These are phyloP conservation scores for Ceramica pisi DNA, from an alignment of 2,888 invertebrate genomes.

Conservation along the genomic window DNA sequence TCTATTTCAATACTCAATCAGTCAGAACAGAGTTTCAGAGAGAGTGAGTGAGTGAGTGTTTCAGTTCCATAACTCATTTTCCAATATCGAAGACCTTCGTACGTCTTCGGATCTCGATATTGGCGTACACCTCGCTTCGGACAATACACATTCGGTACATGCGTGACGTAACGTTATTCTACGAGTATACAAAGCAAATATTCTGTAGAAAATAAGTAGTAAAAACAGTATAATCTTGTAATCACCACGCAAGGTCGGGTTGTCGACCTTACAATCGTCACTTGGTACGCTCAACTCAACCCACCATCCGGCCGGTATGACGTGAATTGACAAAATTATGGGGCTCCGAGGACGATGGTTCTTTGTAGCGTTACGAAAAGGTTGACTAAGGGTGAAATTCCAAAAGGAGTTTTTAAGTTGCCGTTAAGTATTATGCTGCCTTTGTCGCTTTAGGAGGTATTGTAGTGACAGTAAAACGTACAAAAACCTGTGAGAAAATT, in stretches of 20 bases:
- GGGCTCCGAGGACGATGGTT: not conserved
- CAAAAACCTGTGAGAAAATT: not conserved
- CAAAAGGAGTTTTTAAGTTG: not conserved
- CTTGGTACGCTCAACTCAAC: constrained; percentile 7
- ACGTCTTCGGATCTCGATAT: not conserved
- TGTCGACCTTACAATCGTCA: constrained; percentile 25
- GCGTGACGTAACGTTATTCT: not conserved
- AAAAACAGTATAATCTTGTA: constrained; percentile 6
- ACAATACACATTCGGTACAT: not conserved
- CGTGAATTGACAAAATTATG: constrained; percentile 41
- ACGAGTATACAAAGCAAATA: not conserved
- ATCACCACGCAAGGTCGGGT: constrained; percentile 36
- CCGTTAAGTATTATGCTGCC: no score
- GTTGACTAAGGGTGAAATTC: not conserved
- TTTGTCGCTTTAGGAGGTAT: not conserved
- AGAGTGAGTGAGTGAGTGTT: no score
- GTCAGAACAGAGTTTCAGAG: no score
- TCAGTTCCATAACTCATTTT: no score
- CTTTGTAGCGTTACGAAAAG: constrained; percentile 2
- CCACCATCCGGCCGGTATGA: constrained; percentile 10
- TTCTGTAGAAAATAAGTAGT: not conserved
- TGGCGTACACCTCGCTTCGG: not conserved
- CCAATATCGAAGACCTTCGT: no score
- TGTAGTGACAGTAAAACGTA: no score
- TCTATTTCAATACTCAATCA: no score